Conservation (phyloP, 2,888 invertebrate species). For the Bhutanitis thaidina region DNA sequence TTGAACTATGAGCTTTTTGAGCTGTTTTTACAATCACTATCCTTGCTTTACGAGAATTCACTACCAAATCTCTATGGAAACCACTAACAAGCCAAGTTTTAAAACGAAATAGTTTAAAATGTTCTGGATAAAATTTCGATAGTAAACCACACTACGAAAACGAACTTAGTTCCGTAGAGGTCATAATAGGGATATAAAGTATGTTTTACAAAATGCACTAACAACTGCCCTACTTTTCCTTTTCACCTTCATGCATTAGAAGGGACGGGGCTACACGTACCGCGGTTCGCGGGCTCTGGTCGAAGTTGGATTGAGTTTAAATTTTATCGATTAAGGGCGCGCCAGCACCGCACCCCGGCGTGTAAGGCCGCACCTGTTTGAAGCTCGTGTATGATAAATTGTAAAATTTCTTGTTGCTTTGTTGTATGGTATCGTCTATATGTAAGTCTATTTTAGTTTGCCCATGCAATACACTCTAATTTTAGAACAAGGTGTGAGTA, state of each 20-base stretch:
- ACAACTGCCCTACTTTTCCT: constrained; percentile 13
- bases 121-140: no score
- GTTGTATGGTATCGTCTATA: neutral
- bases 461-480: no score
- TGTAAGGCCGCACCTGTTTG: constrained; percentile 16
- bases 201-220: constrained; percentile 1
- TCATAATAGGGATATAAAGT: neutral
- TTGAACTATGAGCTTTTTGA: no score
- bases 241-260: constrained; percentile 15
- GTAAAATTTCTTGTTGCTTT: constrained; percentile 1
- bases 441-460: no score
- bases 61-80: no score
- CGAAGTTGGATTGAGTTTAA: constrained; percentile 28
- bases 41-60: no score
- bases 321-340: constrained; percentile 39
- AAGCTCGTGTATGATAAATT: neutral
- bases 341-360: constrained; percentile 30
- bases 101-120: no score
- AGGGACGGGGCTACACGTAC: constrained; percentile 21
- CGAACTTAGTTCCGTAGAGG: no score
- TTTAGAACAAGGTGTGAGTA: no score
- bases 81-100: no score
- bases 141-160: no score
- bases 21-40: no score
- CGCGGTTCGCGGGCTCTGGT: constrained; percentile 9